Evolutionary conservation across 2,113 vertebrate species (phyloP), one percentile per base, ranked within the genome.

Genomic region (Felis chaus): DNA sequence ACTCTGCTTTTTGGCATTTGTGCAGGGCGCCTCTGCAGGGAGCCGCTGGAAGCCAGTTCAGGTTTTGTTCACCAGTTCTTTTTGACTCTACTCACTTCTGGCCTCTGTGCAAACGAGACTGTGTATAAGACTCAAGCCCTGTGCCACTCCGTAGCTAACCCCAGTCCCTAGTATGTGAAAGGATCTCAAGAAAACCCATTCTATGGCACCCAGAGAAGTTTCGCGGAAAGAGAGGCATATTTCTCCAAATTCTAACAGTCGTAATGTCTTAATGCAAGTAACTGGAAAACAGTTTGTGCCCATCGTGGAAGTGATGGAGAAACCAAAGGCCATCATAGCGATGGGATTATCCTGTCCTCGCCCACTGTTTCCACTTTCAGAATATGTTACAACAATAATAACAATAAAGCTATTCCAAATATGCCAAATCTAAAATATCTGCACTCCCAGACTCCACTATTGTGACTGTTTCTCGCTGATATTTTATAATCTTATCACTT

Each of bases 401-500:
- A 96, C 63, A 95, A 94, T 78, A 91, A 96, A 94, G 84, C 50
- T 82, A 45, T 90, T 96, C 88, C 55, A 94, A 92, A 96, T 88
- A 80, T 84, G 91, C 78, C 91, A 87, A 69, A 90, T 96, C 89
- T 94, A 63, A 92, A 86, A 87, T 33, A 89, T 73, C 79, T 65
- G 27, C 65, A n/a, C 92, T 92, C 95, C 91, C 90, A 96, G 97
- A 97, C 95, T 79, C 55, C 71, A 65, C 45, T 97, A 31, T 57
- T 94, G 19, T 3, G 29, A 79, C 87, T 94, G 79, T 79, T 97
- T 53, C 65, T 97, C 81, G 94, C 41, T 96, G 97, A 88, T 84
- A 88, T 86, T 98, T 96, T 91, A 73, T 83, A 93, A 98, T 97
- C 97, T 98, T 98, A 98, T 96, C 98, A 95, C 84, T 81, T 74